These are phyloP conservation scores for Plecotus auritus DNA, from an alignment of 2,113 vertebrate genomes.

Conservation along the genomic window DNA sequence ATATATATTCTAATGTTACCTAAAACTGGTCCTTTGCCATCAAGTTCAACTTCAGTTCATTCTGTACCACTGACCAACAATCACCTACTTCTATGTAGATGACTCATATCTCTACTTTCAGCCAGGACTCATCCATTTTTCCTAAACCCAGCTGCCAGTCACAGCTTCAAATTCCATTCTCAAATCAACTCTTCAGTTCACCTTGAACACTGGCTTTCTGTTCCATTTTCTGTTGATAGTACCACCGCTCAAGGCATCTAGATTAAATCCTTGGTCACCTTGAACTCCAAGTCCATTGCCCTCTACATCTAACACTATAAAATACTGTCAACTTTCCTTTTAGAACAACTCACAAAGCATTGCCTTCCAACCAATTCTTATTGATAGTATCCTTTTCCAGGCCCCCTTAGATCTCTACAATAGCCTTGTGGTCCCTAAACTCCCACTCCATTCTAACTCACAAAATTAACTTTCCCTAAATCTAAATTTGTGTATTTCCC, in stretches of 20 bases:
- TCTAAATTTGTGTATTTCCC: background rate
- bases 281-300: background rate
- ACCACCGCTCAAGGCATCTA: background rate
- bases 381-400: background rate
- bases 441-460: background rate
- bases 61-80: background rate
- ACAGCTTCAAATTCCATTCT: background rate
- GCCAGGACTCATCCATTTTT: background rate
- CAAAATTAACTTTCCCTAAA: background rate
- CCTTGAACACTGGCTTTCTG: background rate
- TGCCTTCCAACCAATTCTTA: background rate
- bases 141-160: background rate
- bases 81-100: background rate
- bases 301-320: background rate
- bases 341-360: background rate
- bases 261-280: background rate
- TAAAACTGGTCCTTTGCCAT: background rate
- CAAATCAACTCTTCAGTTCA: background rate
- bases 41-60: background rate
- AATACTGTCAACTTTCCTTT: background rate
- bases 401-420: background rate
- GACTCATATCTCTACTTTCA: background rate
- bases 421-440: background rate
- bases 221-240: background rate
- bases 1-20: background rate